phyloP scores from a whole-genome alignment of 2,113 vertebrate genomes.

The Conger conger region DNA sequence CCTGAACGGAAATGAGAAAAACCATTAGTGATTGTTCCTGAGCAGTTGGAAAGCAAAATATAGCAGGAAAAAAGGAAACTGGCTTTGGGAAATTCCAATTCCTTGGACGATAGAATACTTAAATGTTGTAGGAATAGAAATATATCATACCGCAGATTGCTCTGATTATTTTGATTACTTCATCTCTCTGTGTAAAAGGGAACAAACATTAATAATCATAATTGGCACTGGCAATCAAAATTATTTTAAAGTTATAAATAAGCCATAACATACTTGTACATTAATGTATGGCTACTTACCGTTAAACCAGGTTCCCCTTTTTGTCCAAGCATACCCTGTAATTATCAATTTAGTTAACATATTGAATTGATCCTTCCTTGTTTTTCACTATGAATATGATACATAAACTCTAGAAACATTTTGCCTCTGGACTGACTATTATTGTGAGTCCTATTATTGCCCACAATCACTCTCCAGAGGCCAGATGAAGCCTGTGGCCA shows the following conservation, averaged over 20 bases:
- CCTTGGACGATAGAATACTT: background rate
- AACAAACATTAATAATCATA: background rate
- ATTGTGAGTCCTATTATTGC: background rate
- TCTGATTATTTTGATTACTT: constrained; percentile 79
- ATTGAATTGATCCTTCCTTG: background rate
- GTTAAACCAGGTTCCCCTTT: constrained; percentile 80
- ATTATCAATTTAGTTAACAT: background rate
- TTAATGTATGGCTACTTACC: constrained; percentile 63
- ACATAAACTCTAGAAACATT: background rate
- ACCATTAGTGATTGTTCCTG: background rate
- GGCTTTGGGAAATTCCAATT: background rate
- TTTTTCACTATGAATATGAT: too few relatives aligned
- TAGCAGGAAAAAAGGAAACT: constrained; percentile 10
- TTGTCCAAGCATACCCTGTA: constrained; percentile 72
- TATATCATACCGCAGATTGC: constrained; percentile 82
- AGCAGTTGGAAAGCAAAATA: background rate
- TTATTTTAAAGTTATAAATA: background rate
- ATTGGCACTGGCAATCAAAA: background rate
- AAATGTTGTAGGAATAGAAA: background rate
- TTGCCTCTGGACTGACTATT: background rate
- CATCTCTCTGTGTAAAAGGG: constrained; percentile 73
- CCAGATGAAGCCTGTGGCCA: too few relatives aligned
- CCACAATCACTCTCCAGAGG: too few relatives aligned
- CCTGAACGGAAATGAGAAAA: constrained; percentile 52
- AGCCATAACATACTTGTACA: background rate